Conservation (phyloP, 2,797 vertebrate species). For the Peromyscus melanophrys region DNA sequence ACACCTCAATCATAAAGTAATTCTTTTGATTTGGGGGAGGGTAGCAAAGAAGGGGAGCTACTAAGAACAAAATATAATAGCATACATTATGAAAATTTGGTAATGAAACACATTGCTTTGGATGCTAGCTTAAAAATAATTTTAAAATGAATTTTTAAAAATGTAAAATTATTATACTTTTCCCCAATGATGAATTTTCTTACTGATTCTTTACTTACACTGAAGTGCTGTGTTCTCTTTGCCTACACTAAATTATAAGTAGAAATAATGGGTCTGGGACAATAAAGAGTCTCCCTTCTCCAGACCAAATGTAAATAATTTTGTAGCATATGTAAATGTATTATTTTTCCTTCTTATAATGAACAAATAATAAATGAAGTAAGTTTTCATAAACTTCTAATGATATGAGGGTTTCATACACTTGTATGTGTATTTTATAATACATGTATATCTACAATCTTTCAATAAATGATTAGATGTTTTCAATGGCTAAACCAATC, state of each 20-base stretch:
- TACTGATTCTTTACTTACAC: neutral
- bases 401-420: neutral
- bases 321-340: neutral
- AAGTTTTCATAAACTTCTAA: neutral
- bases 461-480: slow-evolving; percentile 20
- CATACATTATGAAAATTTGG: neutral
- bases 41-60: too few species aligned
- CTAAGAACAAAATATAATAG: neutral
- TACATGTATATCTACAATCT: neutral
- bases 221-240: neutral
- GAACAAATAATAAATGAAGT: slow-evolving; percentile 23
- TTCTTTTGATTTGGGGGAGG: neutral
- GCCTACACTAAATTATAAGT: neutral
- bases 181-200: neutral
- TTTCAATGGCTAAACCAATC: neutral
- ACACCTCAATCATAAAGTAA: neutral
- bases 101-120: neutral
- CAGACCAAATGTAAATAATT: slow-evolving; percentile 3
- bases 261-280: neutral
- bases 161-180: neutral
- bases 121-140: neutral
- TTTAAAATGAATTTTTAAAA: neutral
- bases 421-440: neutral
- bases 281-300: neutral
- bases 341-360: neutral